Percentiles rank a stretch among this genome's conserved stretches.
These are phyloP conservation scores for Chlorodrepanis virens DNA, from an alignment of 2,113 vertebrate genomes.

Conservation along the genomic window DNA sequence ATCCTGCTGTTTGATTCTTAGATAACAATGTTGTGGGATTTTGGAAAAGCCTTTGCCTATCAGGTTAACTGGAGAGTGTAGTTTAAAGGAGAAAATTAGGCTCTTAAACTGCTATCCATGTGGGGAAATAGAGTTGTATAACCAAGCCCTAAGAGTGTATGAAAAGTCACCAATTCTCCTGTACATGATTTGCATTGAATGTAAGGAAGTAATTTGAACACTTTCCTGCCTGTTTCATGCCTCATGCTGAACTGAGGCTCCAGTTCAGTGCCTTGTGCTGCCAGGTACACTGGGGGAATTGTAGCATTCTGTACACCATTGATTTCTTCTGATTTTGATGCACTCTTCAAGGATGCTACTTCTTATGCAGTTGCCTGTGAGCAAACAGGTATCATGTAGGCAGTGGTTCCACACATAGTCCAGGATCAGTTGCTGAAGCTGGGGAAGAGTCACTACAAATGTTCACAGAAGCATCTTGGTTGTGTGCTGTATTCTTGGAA, in stretches of 20 bases:
- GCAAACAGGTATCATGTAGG: not conserved
- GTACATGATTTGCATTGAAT: rapidly evolving
- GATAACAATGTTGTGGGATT: not conserved
- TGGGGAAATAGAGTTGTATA: not conserved
- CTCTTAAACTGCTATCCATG: not conserved
- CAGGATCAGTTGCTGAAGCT: not conserved
- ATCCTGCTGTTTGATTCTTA: not conserved
- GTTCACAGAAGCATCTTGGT: not conserved
- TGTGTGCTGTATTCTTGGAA: not conserved
- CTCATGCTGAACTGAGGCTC: not conserved
- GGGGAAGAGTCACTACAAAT: not conserved
- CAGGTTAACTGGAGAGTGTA: not conserved
- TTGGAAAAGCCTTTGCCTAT: not conserved
- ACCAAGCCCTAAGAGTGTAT: not conserved
- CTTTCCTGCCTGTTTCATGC: not conserved
- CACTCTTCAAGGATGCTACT: not conserved
- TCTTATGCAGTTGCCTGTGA: not conserved
- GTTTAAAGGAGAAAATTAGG: not conserved
- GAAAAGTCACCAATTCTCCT: not conserved
- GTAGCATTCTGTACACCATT: not conserved
- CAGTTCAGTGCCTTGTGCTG: not conserved
- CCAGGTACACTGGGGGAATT: not conserved
- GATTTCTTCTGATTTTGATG: not conserved
- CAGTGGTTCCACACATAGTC: not conserved
- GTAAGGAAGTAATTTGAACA: not conserved